Evolutionary conservation across 2,113 vertebrate genomes (phyloP), one percentile per base, ranked within the genome.

Genomic region (Cheirogaleus medius): DNA sequence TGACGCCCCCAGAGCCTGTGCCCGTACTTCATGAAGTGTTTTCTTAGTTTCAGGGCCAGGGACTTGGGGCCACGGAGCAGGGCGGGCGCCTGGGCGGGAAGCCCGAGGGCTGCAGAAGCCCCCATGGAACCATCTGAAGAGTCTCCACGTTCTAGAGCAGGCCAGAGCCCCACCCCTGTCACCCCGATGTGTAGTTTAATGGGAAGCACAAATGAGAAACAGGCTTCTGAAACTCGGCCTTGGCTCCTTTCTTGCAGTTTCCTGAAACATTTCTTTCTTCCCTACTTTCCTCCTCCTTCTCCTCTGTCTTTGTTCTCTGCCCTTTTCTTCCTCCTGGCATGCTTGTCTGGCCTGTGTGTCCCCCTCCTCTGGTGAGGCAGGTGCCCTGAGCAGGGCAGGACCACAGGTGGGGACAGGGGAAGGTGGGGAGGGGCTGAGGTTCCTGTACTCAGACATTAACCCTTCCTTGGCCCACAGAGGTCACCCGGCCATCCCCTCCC

Each of bases 121-220:
- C 52, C 47, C 0, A 8, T 52, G 73, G 34, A 94, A 85, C 1
- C 8, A 42, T 68, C 25, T 77, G 69, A 94, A 34, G 60, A 34
- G 37, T 83, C 83, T n/a, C 74, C 89, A 94, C 2, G 0, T 81
- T 97, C 85, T 84, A 29, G 42, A 77, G 85, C 32, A 71, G 93
- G 64, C 54, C 37, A 25, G 76, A 91, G 90, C 94, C 98, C 94
- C 42, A 42, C 86, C 90, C 54, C 54, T 37, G 60, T 21, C 52
- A 49, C 25, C 25, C 14, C 0, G 2, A 20, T n/a, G 92, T 5
- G 7, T 25, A 44, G 94, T 96, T 95, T 89, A 90, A 90, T n/a
- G 58, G 95, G 87, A 91, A 54, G 27, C 56, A 44, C 97, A 97
- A 87, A 97, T 90, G 25, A 97, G 85, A 96, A 97, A 66, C 89